A percentile compares a stretch with the other conserved stretches of the same genome.
Conservation (phyloP, 2,113 vertebrate genomes). For the Lepisosteus oculatus region DNA sequence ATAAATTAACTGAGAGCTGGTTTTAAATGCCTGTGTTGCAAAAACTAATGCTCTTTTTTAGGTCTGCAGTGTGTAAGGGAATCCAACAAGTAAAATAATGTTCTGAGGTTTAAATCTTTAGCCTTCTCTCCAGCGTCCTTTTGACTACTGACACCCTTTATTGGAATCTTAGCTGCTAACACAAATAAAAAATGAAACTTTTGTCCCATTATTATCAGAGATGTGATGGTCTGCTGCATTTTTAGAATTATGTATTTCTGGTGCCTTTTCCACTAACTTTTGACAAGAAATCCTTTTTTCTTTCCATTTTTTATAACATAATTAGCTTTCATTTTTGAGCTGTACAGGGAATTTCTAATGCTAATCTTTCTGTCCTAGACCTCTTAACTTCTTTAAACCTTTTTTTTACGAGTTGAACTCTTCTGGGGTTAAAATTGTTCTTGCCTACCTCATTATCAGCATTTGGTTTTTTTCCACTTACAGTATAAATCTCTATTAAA, state of each 20-base stretch:
- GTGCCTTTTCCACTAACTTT: conserved; percentile 46
- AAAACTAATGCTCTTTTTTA: too few species aligned
- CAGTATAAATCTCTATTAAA: conserved; percentile 83
- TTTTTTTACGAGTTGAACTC: conserved; percentile 63
- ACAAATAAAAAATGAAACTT: conserved; percentile 50
- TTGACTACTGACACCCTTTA: conserved; percentile 42
- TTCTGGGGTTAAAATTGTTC: conserved; percentile 77
- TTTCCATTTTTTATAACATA: conserved; percentile 64
- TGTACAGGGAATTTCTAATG: conserved; percentile 64
- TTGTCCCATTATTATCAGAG: conserved; percentile 27
- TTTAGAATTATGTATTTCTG: conserved; percentile 39
- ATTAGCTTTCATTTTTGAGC: conserved; percentile 77
- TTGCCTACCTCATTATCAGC: conserved; percentile 80
- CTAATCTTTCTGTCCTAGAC: conserved; percentile 83
- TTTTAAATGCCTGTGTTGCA: too few species aligned
- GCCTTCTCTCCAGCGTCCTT: conserved; percentile 41
- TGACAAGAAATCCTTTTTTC: conserved; percentile 38
- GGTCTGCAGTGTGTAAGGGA: not conserved
- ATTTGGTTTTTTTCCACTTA: conserved; percentile 67
- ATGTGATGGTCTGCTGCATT: conserved; percentile 53
- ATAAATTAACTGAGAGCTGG: too few species aligned
- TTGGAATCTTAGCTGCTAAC: conserved; percentile 39
- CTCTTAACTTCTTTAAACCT: conserved; percentile 69
- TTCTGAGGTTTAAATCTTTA: conserved; percentile 23
- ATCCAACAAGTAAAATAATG: conserved; percentile 10